phyloP scores from a whole-genome alignment of 2,888 invertebrate species.

The Allygus modestus region DNA sequence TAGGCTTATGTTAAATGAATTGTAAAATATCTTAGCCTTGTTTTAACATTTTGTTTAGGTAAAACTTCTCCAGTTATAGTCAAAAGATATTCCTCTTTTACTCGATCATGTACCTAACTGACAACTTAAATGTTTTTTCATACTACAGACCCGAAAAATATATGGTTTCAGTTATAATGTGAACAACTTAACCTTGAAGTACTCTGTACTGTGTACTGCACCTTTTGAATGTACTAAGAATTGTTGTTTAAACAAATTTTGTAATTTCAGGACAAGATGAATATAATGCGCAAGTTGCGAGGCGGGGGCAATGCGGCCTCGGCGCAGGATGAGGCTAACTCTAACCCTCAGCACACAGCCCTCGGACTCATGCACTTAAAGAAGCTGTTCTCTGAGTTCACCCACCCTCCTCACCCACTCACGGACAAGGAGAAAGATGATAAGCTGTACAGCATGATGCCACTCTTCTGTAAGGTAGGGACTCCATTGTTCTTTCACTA shows the following conservation, averaged over 20 bases:
- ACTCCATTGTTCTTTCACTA: neutral
- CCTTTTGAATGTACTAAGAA: too few relatives aligned
- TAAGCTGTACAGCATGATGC: constrained; percentile 97
- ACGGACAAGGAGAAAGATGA: constrained; percentile 91
- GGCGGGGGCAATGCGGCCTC: constrained; percentile 78
- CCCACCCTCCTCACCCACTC: constrained; percentile 90
- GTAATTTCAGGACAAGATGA: constrained; percentile 79
- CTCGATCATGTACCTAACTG: too few relatives aligned
- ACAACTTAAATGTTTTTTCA: too few relatives aligned
- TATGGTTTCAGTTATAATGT: too few relatives aligned
- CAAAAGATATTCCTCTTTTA: too few relatives aligned
- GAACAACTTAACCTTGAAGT: too few relatives aligned
- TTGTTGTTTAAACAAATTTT: neutral
- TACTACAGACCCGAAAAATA: too few relatives aligned
- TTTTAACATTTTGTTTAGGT: too few relatives aligned
- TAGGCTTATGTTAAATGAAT: too few relatives aligned
- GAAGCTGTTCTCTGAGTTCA: constrained; percentile 96
- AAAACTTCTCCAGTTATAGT: too few relatives aligned
- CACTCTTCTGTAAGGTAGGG: constrained; percentile 96
- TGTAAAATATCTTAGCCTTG: too few relatives aligned
- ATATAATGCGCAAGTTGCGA: constrained; percentile 95
- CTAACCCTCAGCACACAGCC: constrained; percentile 87
- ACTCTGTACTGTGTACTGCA: too few relatives aligned
- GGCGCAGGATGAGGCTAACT: constrained; percentile 79
- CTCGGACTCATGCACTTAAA: constrained; percentile 97